Conservation (phyloP, 2,888 invertebrate species). For the Rotaria macrura region DNA sequence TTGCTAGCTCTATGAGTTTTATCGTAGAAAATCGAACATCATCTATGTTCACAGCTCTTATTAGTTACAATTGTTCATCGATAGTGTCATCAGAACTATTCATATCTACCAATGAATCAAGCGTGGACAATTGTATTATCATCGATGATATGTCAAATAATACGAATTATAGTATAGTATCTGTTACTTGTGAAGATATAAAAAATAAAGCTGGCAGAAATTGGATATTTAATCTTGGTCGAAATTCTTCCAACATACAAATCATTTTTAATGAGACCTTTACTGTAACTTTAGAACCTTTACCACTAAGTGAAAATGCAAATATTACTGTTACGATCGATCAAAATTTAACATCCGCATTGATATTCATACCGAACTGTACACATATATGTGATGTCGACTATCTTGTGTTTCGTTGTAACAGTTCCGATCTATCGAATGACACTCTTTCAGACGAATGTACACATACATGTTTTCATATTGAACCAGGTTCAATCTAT, state of each 20-base stretch:
- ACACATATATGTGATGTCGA: neutral
- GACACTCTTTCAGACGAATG: neutral
- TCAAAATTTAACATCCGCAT: neutral
- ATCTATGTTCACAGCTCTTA: neutral
- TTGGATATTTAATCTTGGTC: neutral
- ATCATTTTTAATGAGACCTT: neutral
- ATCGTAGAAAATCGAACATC: neutral
- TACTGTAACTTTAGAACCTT: neutral
- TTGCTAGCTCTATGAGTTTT: neutral
- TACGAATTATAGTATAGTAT: neutral
- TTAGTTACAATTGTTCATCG: neutral
- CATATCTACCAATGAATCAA: neutral
- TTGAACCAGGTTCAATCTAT: neutral
- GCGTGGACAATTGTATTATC: neutral
- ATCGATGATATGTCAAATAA: neutral
- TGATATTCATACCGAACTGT: neutral
- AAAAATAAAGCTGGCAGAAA: neutral
- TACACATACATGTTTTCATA: neutral
- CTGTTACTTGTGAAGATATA: neutral
- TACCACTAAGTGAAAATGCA: neutral
- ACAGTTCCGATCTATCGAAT: neutral
- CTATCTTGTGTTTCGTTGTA: neutral
- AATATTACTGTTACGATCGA: neutral
- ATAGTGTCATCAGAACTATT: neutral
- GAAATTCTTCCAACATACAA: neutral